Conservation (phyloP, 2,888 invertebrate genomes). For the Dynastes maya region DNA sequence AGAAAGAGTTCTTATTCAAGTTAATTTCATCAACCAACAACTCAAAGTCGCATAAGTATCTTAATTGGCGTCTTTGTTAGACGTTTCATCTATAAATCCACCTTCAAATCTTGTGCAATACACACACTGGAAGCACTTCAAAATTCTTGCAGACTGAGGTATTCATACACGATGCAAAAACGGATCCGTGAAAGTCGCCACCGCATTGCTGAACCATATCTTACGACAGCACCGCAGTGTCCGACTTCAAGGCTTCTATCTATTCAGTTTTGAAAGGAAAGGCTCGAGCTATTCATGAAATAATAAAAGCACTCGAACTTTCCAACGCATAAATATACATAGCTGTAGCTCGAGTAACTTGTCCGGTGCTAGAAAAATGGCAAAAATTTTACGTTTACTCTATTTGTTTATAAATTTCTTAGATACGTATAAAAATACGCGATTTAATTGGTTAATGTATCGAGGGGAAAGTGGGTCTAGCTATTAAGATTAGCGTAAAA, state of each 20-base stretch:
- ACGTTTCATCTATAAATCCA: too few relatives aligned
- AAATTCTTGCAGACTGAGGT: too few relatives aligned
- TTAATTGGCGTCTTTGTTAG: too few relatives aligned
- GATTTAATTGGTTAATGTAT: neutral
- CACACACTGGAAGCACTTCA: too few relatives aligned
- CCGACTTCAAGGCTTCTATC: neutral
- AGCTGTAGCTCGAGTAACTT: neutral
- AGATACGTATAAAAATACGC: too few relatives aligned
- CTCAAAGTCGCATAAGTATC: too few relatives aligned
- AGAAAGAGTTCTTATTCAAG: too few relatives aligned
- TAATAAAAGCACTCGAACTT: slow-evolving; percentile 26
- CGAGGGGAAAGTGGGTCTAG: neutral
- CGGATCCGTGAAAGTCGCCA: slow-evolving; percentile 8
- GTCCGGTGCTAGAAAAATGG: neutral
- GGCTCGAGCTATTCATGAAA: neutral
- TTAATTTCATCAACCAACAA: too few relatives aligned
- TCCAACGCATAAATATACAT: slow-evolving; percentile 1
- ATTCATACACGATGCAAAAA: neutral
- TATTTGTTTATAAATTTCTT: too few relatives aligned
- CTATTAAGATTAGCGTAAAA: too few relatives aligned
- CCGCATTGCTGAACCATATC: neutral
- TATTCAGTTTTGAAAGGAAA: slow-evolving; percentile 23
- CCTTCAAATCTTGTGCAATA: too few relatives aligned
- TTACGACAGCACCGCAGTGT: neutral
- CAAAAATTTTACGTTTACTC: neutral